Evolutionary conservation across 1,140 invertebrate species (phyloP), one percentile per base, ranked within the genome.

Genomic region (Eupeodes corollae): DNA sequence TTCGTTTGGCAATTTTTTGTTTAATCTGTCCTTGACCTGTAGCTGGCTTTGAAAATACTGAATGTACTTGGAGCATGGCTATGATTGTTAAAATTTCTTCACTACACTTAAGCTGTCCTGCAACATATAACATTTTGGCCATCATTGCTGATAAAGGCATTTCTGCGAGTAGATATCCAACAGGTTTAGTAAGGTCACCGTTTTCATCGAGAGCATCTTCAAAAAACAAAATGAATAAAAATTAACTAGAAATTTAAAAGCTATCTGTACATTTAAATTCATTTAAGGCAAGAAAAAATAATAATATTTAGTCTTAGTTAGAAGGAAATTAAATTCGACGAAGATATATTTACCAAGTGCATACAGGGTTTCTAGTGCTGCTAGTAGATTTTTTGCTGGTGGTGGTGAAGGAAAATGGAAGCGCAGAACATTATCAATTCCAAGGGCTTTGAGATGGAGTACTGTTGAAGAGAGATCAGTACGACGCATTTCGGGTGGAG

Each of bases 401-500:
- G 94, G 95, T 0, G 90, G 82, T 1, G 83, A 86, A 1, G 87
- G 85, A 63, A 91, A 90, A 57, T 84, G 79, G 59, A 92, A 91
- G 53, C 84, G 55, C 9, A 89, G 60, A 26, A 91, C 76, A 65
- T 98, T 98, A 48, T 88, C 79, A 44, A 99, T 92, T 1, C 95
- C 95, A 0, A 99, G 68, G 5, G 94, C 91, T 74, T 98, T 98
- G 9, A 99, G 63, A 64, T 95, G 91, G 2, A 99, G 67, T 38
- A 99, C 77, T 3, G 88, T 83, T 2, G 80, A 77, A 9, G 88
- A 83, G 41, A 99, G 70, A 61, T 95, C 90, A 41, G 81, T 85
- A 19, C 97, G 68, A 54, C 91, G 87, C 78, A 99, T 94, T 74
- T 99, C 94, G 0, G 95, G 93, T 5, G 88, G 81, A 0, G 85